Base-by-base conservation (phyloP, 1,140 invertebrate species). In the Euura lappo region DNA sequence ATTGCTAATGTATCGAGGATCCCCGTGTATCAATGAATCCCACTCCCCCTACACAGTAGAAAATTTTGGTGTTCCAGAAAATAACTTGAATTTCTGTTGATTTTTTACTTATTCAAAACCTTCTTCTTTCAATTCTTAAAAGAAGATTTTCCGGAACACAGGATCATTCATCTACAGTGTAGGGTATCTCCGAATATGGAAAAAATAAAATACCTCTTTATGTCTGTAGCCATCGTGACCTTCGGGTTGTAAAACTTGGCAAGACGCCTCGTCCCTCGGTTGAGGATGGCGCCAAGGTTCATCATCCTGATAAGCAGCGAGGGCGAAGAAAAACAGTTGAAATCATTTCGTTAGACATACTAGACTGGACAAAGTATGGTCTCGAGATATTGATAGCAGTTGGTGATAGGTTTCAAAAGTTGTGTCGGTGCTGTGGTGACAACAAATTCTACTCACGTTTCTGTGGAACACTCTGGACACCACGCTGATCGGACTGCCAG, bases 221-320 rank as follows among this genome's bases (percentile, higher is more conserved):
- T 88, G 78, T 71, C 86, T 79, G 64, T 75, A 84, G 44, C 75
- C 80, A 44, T 78, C 75, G 66, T 86, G 83, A 7, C 76, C 77
- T 28, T 76, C 73, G 68, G 71, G 42, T 44, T 86, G 79, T 51
- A 71, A 69, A 65, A 81, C 72, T 79, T 88, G 85, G 77, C 88
- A 89, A 47, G 83, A 86, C 2, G 70, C 65, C 70, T 85, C 82
- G 70, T 88, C 85, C 72, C 79, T 84, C 64, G 85, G 86, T 72
- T 84, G 81, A 4, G 88, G 87, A 71, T 84, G 81, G 44, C 86
- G 76, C 88, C 88, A 89, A 1, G 88, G 85, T 75, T 88, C 86
- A 75, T 87, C 86, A 70, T 83, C 83, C 83, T 87, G 66, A 6
- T 75, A 77, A 43, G 64, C 74, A 47, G 28, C 2, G 60, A 28